Evolutionary conservation across 1,140 invertebrate genomes (phyloP), one percentile per base, ranked within the genome.

Genomic region (Drosophila sechellia): DNA sequence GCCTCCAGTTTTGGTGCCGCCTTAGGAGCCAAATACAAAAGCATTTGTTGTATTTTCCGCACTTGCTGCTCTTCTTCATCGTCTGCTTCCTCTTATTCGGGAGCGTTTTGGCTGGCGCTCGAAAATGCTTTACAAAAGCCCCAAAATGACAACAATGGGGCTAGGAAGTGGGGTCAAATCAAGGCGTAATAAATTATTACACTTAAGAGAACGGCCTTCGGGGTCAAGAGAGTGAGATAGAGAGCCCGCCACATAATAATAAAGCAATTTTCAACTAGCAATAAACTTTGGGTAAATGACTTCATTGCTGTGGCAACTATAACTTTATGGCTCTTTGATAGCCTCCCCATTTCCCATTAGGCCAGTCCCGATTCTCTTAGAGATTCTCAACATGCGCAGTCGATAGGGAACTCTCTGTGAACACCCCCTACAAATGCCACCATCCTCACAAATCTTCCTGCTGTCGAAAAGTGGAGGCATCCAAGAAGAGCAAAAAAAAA

Each of bases 61-160:
- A 39, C 13, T 39, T 53, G 15, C 17, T 69, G 65, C 66, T 69
- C 66, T 69, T 22, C 54, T 58, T 35, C 61, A 40, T 31, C 54
- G 22, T 13, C 55, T 48, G n/a, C 42, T 46, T 65, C 66, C 64
- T 66, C 35, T 68, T 69, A 11, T 54, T 70, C 68, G 64, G 66
- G 66, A 70, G 66, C 66, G 66, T 70, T 70, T 69, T 45, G 60
- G 63, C 66, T 57, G 66, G 66, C 66, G 42, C 64, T 60, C 50
- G 70, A 74, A 63, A 74, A 74, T 74, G 71, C 70, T 74, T 74
- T 63, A 74, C 70, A 63, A 64, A 61, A 53, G 50, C 37, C 25
- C 43, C 39, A 0, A 45, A 69, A 69, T 35, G 46, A 63, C 71
- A 64, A 63, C 22, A 55, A 61, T 4, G 43, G 69, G 35, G 40